A percentile compares a stretch with the other conserved stretches of the same genome.
Conservation (phyloP, 2,888 invertebrate genomes). For the Agonum fuliginosum region DNA sequence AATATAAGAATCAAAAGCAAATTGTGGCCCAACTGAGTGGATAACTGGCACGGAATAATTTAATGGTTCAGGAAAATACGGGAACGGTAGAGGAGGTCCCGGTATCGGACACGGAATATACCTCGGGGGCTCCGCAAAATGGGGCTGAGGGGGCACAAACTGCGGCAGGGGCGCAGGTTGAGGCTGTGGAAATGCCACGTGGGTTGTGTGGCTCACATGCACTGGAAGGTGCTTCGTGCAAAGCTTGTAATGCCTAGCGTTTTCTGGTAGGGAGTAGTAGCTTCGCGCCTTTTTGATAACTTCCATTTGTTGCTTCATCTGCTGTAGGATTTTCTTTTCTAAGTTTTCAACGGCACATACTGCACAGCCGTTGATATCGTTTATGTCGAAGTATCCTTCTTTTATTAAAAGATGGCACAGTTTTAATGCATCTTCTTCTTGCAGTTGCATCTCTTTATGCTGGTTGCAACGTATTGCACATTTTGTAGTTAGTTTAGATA, state of each 20-base stretch:
- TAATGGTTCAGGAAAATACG: too few species aligned
- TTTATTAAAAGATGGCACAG: neutral
- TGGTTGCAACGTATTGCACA: neutral
- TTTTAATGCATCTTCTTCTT: slow-evolving; percentile 1
- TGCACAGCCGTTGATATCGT: neutral
- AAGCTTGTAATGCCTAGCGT: neutral
- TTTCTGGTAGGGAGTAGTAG: neutral
- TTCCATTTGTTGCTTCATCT: neutral
- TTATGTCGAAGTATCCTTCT: neutral
- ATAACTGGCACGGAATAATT: neutral
- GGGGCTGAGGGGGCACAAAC: neutral
- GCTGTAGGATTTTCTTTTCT: neutral
- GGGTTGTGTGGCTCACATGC: neutral
- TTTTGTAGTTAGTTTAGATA: slow-evolving; percentile 6
- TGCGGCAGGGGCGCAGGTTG: neutral
- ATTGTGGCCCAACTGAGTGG: neutral
- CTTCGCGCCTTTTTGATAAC: neutral
- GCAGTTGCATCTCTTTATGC: neutral
- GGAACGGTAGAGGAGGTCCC: too few species aligned
- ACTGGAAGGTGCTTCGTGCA: neutral
- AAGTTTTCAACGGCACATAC: neutral
- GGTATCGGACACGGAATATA: too few species aligned
- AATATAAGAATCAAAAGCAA: neutral
- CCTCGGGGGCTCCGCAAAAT: neutral
- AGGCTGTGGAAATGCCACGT: neutral